A percentile compares a stretch with the other conserved stretches of the same genome.
Evolutionary conservation across 1,140 invertebrate species (phyloP).

Genomic region (Heliothis subflexa): DNA sequence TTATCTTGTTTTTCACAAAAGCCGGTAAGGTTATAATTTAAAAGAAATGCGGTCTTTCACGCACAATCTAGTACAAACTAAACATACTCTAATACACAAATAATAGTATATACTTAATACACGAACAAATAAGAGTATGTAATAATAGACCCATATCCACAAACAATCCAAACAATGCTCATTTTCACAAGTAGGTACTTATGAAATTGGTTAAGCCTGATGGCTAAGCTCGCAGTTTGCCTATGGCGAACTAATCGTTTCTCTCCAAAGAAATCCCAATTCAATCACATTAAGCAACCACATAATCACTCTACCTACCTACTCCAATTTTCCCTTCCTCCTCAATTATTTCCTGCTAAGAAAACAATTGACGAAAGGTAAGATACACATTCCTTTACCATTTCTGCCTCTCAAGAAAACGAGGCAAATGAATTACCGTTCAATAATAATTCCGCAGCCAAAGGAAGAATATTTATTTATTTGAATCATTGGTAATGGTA

Average conservation of each 20-base stretch:
- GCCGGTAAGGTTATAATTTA: no score
- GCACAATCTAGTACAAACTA: no score
- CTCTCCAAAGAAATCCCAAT: conserved; percentile 9
- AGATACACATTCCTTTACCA: conserved; percentile 5
- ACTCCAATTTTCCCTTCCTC: conserved; percentile 1
- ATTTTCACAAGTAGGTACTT: background rate
- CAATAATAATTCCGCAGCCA: conserved; percentile 25
- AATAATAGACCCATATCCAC: background rate
- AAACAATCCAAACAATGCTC: background rate
- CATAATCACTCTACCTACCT: background rate
- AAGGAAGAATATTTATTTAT: conserved; percentile 25
- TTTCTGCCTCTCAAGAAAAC: background rate
- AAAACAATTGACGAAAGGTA: conserved; percentile 36
- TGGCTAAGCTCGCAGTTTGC: background rate
- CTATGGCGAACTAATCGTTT: conserved; percentile 9
- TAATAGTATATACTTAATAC: background rate
- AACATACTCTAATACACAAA: no score
- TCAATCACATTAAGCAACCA: conserved; percentile 30
- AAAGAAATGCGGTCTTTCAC: no score
- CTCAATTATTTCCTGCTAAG: conserved; percentile 1
- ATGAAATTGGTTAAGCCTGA: background rate
- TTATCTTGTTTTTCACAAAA: no score
- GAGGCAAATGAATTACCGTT: conserved; percentile 32
- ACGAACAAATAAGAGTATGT: background rate
- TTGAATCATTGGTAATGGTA: conserved; percentile 18